Evolutionary conservation across 2,113 vertebrate species (phyloP).

Genomic region (Tupaia chinensis): DNA sequence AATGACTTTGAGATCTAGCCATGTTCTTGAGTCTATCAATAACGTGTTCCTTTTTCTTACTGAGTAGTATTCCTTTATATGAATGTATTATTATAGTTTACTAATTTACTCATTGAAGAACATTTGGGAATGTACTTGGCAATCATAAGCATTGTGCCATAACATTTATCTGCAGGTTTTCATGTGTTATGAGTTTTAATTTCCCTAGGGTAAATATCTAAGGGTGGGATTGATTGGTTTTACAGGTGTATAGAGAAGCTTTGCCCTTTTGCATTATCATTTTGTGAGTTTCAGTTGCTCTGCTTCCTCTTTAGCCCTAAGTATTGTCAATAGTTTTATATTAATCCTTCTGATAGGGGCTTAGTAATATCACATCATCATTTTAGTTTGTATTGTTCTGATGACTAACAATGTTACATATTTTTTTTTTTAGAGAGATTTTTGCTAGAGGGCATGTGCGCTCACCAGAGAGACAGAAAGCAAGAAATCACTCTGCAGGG

Average conservation of each 20-base stretch:
- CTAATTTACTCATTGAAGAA: not conserved
- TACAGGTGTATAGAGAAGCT: not conserved
- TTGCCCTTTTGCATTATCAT: not conserved
- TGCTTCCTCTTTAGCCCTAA: not conserved
- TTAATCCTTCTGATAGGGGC: not conserved
- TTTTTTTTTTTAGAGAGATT: too few relatives aligned
- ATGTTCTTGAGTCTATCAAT: not conserved
- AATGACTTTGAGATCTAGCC: not conserved
- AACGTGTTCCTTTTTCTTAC: not conserved
- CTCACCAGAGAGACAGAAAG: too few relatives aligned
- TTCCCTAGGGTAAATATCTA: not conserved
- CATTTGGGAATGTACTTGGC: not conserved
- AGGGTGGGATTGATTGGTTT: not conserved
- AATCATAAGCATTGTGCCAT: not conserved
- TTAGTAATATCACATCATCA: not conserved
- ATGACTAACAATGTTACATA: not conserved
- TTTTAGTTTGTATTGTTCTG: not conserved
- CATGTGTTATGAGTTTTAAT: not conserved
- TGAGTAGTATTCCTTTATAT: not conserved
- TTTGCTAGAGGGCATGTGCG: too few relatives aligned
- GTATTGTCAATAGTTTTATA: not conserved
- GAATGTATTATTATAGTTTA: not conserved
- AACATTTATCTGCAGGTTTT: not conserved
- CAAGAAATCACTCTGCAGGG: too few relatives aligned
- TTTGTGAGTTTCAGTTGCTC: not conserved